Conservation (phyloP, 2,113 vertebrate species). For the Picathartes gymnocephalus region DNA sequence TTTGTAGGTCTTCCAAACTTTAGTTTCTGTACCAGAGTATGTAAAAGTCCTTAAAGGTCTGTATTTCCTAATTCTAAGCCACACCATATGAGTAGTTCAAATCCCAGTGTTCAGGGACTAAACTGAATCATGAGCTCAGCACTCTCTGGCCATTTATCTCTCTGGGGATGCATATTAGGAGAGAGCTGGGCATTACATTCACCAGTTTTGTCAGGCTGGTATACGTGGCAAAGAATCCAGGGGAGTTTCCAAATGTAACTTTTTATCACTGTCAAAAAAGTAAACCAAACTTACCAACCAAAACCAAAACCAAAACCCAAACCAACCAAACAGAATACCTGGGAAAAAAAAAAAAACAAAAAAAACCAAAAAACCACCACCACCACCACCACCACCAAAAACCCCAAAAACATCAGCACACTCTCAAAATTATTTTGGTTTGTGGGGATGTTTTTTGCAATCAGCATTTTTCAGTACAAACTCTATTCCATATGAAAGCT, state of each 20-base stretch:
- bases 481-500: background rate
- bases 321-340: background rate
- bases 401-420: rapidly evolving
- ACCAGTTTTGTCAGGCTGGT: background rate
- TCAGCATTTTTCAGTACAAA: background rate
- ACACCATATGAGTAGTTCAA: background rate
- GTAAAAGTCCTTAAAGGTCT: background rate
- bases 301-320: background rate
- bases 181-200: background rate
- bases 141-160: background rate
- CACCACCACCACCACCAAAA: too few relatives aligned
- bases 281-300: background rate
- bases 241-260: background rate
- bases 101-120: too few relatives aligned
- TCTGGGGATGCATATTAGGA: background rate
- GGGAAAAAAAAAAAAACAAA: too few relatives aligned
- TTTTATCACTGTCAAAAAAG: background rate
- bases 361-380: background rate
- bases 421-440: background rate
- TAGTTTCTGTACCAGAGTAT: background rate
- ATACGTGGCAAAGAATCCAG: background rate
- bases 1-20: background rate
- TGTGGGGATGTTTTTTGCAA: background rate
- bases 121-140: background rate
- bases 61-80: background rate